These are phyloP conservation scores for Bradypus variegatus DNA, from an alignment of 2,797 vertebrate species.

Conservation along the genomic window DNA sequence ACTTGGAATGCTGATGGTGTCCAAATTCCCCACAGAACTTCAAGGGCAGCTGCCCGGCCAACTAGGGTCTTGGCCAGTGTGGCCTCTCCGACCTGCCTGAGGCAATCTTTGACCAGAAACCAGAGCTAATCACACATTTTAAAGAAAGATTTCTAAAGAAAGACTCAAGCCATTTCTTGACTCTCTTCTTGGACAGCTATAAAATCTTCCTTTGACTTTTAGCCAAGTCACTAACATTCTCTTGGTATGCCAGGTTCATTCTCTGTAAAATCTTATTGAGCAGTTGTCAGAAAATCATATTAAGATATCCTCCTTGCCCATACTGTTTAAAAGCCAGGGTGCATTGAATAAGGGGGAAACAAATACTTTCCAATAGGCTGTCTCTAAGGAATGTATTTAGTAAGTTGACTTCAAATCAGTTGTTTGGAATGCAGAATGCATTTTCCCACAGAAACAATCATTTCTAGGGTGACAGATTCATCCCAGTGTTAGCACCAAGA, in stretches of 20 bases:
- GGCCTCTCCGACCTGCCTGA: not conserved
- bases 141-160: constrained; percentile 22
- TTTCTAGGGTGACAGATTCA: not conserved
- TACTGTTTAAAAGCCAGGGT: not conserved
- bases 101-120: not conserved
- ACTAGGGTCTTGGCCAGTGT: not conserved
- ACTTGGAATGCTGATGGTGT: not conserved
- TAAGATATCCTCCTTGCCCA: not conserved
- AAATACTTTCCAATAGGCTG: not conserved
- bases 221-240: not conserved
- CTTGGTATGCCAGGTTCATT: not conserved
- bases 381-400: not conserved
- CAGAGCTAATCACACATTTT: constrained; percentile 15
- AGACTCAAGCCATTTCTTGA: not conserved
- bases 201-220: constrained; percentile 23
- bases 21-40: not conserved
- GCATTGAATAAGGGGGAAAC: not conserved
- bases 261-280: not conserved
- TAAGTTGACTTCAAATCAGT: not conserved
- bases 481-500: not conserved
- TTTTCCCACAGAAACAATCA: not conserved
- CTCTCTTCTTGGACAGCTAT: not conserved
- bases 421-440: not conserved
- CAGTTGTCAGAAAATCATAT: not conserved
- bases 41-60: not conserved